Evolutionary conservation across 2,888 invertebrate species (phyloP).

Genomic region (Harpalus rufipes): DNA sequence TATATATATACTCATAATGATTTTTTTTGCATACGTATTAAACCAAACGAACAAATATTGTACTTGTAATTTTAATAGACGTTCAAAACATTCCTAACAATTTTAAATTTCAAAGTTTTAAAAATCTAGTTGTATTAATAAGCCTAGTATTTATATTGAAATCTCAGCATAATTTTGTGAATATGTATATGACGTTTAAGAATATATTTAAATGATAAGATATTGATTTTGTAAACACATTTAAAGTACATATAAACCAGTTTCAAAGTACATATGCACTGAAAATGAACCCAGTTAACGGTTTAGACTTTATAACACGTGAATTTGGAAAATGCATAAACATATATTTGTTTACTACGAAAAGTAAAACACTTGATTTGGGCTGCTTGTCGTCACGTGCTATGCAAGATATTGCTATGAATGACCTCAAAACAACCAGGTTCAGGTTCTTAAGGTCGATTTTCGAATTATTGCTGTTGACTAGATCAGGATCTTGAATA

Average conservation of each 20-base stretch:
- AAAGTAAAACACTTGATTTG: slow-evolving; percentile 1
- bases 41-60: no score
- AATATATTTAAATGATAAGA: slow-evolving; percentile 10
- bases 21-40: no score
- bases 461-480: background rate
- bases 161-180: slow-evolving; percentile 13
- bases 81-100: no score
- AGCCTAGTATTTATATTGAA: background rate
- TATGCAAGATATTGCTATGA: slow-evolving; percentile 2
- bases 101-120: background rate
- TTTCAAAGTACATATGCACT: slow-evolving; percentile 28
- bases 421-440: slow-evolving; percentile 20
- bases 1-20: no score
- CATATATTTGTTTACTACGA: slow-evolving; percentile 30
- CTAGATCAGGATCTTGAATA: slow-evolving; percentile 1
- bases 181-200: background rate
- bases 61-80: no score
- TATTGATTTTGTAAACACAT: slow-evolving; percentile 17
- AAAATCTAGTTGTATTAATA: slow-evolving; percentile 3
- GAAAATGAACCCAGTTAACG: slow-evolving; percentile 27
- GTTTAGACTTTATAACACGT: slow-evolving; percentile 2
- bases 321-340: slow-evolving; percentile 20
- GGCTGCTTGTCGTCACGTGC: background rate
- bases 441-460: background rate
- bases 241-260: slow-evolving; percentile 34